Evolutionary conservation across 2,797 vertebrate species (phyloP), one percentile per base, ranked within the genome.

Genomic region (Antrozous pallidus): DNA sequence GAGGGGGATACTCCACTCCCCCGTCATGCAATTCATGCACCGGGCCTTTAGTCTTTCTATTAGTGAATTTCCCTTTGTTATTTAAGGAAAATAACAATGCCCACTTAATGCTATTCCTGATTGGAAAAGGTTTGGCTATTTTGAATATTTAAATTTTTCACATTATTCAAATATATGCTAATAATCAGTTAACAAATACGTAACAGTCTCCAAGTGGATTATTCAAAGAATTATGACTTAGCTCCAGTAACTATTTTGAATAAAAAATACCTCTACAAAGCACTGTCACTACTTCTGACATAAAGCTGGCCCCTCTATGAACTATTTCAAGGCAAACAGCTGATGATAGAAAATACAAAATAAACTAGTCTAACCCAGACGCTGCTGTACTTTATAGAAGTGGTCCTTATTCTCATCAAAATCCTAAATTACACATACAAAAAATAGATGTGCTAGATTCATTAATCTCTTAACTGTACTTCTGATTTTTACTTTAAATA

Each of bases 161-260:
- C 22, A 77, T 84, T 56, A 73, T 10, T 69, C 54, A 74, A 78
- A 69, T 56, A 54, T 5, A 56, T 14, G 1, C 63, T 91, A 13
- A 92, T 26, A 24, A 49, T 63, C 42, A 80, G 61, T 67, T 84
- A 93, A 77, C 20, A 78, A 87, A 91, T 20, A 73, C 4, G 65
- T 22, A 94, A 88, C 3, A 88, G 63, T 77, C 14, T 67, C 22
- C 26, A 88, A 58, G 2, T 65, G 16, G 24, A 73, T 90, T 69
- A 94, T n/a, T 90, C 13, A 77, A 90, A 89, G 61, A 92, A 81
- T 77, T 88, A 69, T n/a, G 31, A 69, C 36, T 78, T 78, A 93
- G 13, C 49, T 93, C 9, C 51, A 90, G 7, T 17, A 82, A 79
- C 26, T 88, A 88, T 54, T 75, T 11, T 88, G 51, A 74, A 74